phyloP scores from a whole-genome alignment of 2,888 invertebrate genomes.

The Nesidiocoris tenuis region DNA sequence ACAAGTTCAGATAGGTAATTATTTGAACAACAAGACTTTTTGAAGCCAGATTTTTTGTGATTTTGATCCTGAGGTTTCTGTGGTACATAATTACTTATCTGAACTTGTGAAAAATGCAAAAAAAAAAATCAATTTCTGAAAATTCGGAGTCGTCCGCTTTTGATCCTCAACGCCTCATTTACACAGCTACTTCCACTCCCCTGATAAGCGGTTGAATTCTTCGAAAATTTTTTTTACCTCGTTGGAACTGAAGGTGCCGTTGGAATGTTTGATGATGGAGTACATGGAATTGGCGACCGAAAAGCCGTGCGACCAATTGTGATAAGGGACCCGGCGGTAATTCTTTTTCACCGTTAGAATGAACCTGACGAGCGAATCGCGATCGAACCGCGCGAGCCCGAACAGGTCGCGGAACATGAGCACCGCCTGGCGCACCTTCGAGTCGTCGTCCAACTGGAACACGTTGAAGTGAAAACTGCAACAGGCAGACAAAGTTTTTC shows the following conservation, averaged over 20 bases:
- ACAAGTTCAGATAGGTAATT: too few species aligned
- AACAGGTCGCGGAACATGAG: constrained; percentile 77
- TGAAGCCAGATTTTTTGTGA: too few species aligned
- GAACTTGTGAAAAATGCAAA: too few species aligned
- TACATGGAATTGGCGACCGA: constrained; percentile 83
- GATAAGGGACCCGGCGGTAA: constrained; percentile 79
- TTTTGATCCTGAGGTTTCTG: too few species aligned
- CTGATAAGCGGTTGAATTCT: too few species aligned
- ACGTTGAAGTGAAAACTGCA: constrained; percentile 65
- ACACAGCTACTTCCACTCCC: too few species aligned
- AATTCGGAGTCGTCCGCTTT: too few species aligned
- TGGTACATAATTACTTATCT: too few species aligned
- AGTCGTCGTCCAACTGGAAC: constrained; percentile 65
- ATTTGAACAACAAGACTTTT: too few species aligned
- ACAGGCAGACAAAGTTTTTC: constrained; percentile 25
- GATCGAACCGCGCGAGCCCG: constrained; percentile 65
- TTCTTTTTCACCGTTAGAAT: constrained; percentile 80
- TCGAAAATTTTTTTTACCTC: constrained; percentile 62
- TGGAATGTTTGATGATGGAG: constrained; percentile 65
- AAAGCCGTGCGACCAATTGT: constrained; percentile 87
- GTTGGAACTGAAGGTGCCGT: constrained; percentile 60
- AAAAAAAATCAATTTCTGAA: too few species aligned
- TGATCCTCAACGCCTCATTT: too few species aligned
- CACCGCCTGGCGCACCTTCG: constrained; percentile 71
- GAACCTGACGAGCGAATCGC: constrained; percentile 68